These are phyloP conservation scores for Lepidochitona cinerea DNA, from an alignment of 2,888 invertebrate species.

Conservation along the genomic window DNA sequence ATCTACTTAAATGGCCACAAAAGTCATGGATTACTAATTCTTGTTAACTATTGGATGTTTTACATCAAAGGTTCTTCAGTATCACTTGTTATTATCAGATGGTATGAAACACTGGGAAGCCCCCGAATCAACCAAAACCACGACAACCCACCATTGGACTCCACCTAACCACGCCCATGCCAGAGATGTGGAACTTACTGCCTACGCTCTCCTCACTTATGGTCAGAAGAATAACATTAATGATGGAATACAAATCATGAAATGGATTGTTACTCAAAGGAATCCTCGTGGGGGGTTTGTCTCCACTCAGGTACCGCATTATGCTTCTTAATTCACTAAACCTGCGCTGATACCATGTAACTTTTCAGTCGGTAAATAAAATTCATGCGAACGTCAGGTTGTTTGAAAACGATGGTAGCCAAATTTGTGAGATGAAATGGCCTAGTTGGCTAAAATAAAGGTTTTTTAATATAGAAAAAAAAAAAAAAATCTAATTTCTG, in stretches of 20 bases:
- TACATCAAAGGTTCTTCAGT: too few relatives aligned
- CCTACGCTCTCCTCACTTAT: constrained; percentile 68
- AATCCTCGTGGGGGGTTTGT: constrained; percentile 67
- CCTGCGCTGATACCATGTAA: too few relatives aligned
- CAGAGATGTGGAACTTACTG: constrained; percentile 66
- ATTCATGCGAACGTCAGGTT: neutral
- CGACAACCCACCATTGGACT: constrained; percentile 37
- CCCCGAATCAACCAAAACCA: constrained; percentile 33
- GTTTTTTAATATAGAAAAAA: too few relatives aligned
- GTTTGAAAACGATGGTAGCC: neutral
- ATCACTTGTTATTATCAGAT: too few relatives aligned
- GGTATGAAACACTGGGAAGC: constrained; percentile 61
- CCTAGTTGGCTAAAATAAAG: too few relatives aligned
- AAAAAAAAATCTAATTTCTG: too few relatives aligned
- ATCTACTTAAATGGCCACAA: too few relatives aligned
- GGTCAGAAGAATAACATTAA: constrained; percentile 44
- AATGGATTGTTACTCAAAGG: constrained; percentile 65
- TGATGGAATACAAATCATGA: constrained; percentile 58
- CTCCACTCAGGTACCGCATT: constrained; percentile 66
- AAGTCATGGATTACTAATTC: too few relatives aligned
- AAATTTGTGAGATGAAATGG: too few relatives aligned
- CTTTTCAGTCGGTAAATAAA: neutral
- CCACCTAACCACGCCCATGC: constrained; percentile 49
- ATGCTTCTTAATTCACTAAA: neutral
- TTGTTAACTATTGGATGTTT: too few relatives aligned